Evolutionary conservation across 2,797 vertebrate genomes (phyloP).

Genomic region (Poecilia picta): DNA sequence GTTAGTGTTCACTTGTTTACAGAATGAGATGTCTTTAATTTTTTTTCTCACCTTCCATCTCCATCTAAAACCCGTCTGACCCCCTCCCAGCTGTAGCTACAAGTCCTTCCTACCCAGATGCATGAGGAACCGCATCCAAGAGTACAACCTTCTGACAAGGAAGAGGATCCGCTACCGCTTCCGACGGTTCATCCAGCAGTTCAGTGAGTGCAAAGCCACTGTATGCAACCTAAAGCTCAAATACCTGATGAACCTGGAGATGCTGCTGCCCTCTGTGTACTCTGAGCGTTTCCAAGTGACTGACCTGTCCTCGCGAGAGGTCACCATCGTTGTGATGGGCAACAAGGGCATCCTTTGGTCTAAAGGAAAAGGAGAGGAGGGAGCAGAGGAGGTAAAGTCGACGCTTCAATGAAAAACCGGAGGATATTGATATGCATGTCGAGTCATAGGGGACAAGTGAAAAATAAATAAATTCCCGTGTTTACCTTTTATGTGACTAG

Average conservation of each 20-base stretch:
- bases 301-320: conserved; percentile 79
- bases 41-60: neutral
- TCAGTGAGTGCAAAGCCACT: conserved; percentile 90
- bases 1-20: neutral
- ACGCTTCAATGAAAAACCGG: neutral
- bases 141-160: conserved; percentile 93
- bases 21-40: neutral
- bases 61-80: neutral
- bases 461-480: neutral
- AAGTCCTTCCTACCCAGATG: conserved; percentile 92
- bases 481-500: conserved; percentile 66
- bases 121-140: conserved; percentile 88
- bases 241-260: conserved; percentile 95
- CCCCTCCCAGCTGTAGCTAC: conserved; percentile 81
- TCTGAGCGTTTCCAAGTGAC: conserved; percentile 91
- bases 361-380: conserved; percentile 80
- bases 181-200: conserved; percentile 92
- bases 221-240: conserved; percentile 93
- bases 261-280: conserved; percentile 90
- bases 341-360: conserved; percentile 92
- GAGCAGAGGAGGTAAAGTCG: conserved; percentile 82
- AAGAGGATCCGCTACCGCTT: conserved; percentile 96
- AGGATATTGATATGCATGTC: neutral
- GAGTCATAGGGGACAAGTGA: neutral
- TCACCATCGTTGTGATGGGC: conserved; percentile 90